Evolutionary conservation across 2,797 vertebrate species (phyloP).

Genomic region (Pantherophis vulpinus): DNA sequence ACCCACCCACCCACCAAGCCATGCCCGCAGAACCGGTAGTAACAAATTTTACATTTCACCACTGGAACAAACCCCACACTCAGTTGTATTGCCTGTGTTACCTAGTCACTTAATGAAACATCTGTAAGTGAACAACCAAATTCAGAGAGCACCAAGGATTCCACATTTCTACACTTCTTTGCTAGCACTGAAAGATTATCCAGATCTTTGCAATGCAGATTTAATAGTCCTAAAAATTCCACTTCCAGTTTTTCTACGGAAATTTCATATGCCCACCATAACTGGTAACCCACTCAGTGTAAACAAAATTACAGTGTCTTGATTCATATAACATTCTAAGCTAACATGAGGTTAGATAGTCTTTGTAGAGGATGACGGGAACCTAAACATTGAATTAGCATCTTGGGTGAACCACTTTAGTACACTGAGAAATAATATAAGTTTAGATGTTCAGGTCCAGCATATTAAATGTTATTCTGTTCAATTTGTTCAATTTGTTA

Average conservation of each 20-base stretch:
- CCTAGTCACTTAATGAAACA: not conserved
- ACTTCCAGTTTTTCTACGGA: not conserved
- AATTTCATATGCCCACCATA: not conserved
- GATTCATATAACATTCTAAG: not conserved
- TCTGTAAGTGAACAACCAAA: not conserved
- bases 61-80: not conserved
- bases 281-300: not conserved
- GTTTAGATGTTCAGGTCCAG: not conserved
- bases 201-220: not conserved
- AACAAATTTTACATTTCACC: too few relatives aligned
- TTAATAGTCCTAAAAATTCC: not conserved
- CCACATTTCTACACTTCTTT: not conserved
- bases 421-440: not conserved
- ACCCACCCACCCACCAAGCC: too few relatives aligned
- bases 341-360: not conserved
- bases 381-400: not conserved
- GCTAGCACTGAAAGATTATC: not conserved
- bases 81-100: not conserved
- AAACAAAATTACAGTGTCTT: not conserved
- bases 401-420: not conserved
- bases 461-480: not conserved
- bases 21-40: too few relatives aligned
- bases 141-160: not conserved
- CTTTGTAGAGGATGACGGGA: not conserved
- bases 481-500: not conserved